These are phyloP conservation scores for Propithecus perrieri DNA, from an alignment of 2,797 vertebrate genomes.

Conservation along the genomic window DNA sequence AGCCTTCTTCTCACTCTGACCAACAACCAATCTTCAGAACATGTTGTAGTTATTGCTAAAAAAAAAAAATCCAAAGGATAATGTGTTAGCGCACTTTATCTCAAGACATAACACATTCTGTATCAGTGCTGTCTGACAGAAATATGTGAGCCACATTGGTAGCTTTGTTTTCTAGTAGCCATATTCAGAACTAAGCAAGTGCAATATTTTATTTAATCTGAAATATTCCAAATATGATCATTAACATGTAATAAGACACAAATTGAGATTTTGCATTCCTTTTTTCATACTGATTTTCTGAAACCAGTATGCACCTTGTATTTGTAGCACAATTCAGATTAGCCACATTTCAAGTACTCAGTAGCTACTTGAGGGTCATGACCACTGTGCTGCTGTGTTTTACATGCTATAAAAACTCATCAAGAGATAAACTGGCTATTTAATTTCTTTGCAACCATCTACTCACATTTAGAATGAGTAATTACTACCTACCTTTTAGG, in stretches of 20 bases:
- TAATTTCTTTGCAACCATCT: neutral
- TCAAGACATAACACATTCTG: neutral
- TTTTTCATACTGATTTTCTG: neutral
- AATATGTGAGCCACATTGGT: too few relatives aligned
- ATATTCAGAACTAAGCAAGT: neutral
- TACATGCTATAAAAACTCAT: neutral
- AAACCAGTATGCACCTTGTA: neutral
- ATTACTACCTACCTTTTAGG: neutral
- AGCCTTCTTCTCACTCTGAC: neutral
- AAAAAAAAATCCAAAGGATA: neutral
- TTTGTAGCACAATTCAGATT: neutral
- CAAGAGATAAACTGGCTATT: neutral
- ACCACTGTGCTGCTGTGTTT: neutral
- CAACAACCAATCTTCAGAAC: neutral
- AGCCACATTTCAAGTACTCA: too few relatives aligned
- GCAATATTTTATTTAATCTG: neutral
- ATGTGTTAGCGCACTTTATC: neutral
- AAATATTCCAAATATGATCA: neutral
- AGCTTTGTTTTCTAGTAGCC: neutral
- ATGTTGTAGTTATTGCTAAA: neutral
- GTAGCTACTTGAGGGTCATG: neutral
- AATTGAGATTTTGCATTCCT: neutral
- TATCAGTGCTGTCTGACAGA: neutral
- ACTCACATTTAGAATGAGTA: neutral
- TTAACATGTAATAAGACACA: neutral